These are phyloP conservation scores for Leptobrachium ailaonicum DNA, from an alignment of 2,113 vertebrate genomes.

Conservation along the genomic window DNA sequence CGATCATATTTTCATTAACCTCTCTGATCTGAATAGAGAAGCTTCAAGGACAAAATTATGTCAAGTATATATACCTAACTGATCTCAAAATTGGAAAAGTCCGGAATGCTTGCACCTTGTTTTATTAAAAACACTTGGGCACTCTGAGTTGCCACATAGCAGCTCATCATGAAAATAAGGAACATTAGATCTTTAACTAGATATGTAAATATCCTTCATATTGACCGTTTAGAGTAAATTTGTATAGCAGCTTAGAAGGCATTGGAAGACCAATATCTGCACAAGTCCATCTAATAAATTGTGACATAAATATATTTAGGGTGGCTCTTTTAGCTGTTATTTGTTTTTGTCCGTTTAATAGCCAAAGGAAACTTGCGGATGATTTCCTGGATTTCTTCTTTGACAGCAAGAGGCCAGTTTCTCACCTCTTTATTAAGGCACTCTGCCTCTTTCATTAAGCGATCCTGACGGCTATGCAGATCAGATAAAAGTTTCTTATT, in stretches of 20 bases:
- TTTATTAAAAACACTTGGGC: no score
- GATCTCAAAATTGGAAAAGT: no score
- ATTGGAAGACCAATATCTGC: not conserved
- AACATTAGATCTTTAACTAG: slow-evolving; percentile 2
- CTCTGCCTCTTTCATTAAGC: slow-evolving; percentile 61
- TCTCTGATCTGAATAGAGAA: no score
- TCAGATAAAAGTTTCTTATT: slow-evolving; percentile 66
- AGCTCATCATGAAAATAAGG: not conserved
- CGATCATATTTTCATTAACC: no score
- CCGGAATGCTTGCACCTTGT: no score
- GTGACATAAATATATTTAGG: not conserved
- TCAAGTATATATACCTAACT: no score
- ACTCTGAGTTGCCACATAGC: no score
- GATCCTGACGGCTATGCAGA: slow-evolving; percentile 67
- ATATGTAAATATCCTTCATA: slow-evolving; percentile 17
- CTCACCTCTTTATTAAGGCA: slow-evolving; percentile 63
- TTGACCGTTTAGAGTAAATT: not conserved
- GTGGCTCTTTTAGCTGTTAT: not conserved
- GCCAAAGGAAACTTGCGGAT: slow-evolving; percentile 42
- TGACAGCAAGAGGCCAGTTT: slow-evolving; percentile 67
- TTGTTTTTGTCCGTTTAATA: slow-evolving; percentile 11
- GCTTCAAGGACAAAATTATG: no score
- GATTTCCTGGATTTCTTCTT: slow-evolving; percentile 66
- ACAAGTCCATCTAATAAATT: not conserved
- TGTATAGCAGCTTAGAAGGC: slow-evolving; percentile 8